Percentiles rank a stretch among this genome's conserved stretches.
phyloP scores from a whole-genome alignment of 2,888 invertebrate genomes.

The Ditula angustiorana region DNA sequence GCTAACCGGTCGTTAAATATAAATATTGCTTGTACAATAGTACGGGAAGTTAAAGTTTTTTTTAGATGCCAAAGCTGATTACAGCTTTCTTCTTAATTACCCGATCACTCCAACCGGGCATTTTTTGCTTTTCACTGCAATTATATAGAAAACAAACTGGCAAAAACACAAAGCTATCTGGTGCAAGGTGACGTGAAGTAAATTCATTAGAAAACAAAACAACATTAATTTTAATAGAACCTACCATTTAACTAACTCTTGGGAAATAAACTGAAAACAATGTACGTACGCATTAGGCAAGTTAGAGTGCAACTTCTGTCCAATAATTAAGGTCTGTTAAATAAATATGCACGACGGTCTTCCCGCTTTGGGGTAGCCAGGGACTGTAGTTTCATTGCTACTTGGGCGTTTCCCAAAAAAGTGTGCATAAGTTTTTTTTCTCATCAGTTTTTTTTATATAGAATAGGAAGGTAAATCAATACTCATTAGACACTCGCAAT shows the following conservation, averaged over 20 bases:
- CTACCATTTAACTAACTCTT: conserved; percentile 15
- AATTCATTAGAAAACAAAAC: conserved; percentile 33
- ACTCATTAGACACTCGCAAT: no score
- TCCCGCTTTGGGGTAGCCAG: no score
- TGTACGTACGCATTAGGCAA: background rate
- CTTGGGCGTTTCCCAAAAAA: no score
- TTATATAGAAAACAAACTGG: conserved; percentile 12
- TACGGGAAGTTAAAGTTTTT: no score
- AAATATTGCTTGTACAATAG: no score
- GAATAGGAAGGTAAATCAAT: no score
- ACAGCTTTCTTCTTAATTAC: background rate
- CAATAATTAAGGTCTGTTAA: conserved; percentile 4
- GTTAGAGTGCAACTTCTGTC: background rate
- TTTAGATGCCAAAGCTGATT: background rate
- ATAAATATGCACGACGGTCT: background rate
- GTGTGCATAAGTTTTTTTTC: no score
- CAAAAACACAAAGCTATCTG: background rate
- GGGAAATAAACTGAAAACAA: conserved; percentile 29
- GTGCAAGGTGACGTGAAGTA: conserved; percentile 30
- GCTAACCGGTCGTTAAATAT: no score
- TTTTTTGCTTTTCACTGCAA: conserved; percentile 1
- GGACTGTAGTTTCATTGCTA: no score
- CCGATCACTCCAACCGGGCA: background rate
- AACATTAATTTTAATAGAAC: conserved; percentile 34
- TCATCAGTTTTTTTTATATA: no score